Conservation (phyloP, 2,797 vertebrate genomes). For the Clamator glandarius region DNA sequence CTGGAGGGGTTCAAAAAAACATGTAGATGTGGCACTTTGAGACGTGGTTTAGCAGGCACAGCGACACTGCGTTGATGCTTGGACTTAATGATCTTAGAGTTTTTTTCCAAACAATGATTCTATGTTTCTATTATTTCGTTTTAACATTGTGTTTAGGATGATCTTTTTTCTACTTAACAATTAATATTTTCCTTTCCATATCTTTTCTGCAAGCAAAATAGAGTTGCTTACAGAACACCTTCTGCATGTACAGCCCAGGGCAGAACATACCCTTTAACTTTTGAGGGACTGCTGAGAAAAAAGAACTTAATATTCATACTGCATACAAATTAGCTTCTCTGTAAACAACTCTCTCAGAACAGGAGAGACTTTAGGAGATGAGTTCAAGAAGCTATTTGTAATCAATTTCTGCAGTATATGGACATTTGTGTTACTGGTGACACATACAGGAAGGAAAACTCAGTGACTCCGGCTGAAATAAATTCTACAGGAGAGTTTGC, state of each 20-base stretch:
- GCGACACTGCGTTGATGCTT: too few relatives aligned
- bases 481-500: not conserved
- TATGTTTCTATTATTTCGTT: not conserved
- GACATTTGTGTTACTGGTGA: not conserved
- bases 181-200: not conserved
- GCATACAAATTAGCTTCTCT: not conserved
- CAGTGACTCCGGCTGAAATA: not conserved
- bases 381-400: not conserved
- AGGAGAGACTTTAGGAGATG: not conserved
- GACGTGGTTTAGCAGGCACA: too few relatives aligned
- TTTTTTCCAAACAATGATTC: too few relatives aligned
- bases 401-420: not conserved
- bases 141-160: not conserved
- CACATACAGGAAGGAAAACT: not conserved
- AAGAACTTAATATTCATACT: not conserved
- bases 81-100: too few relatives aligned
- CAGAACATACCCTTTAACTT: fast-evolving
- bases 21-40: too few relatives aligned
- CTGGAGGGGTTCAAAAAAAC: too few relatives aligned
- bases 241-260: not conserved
- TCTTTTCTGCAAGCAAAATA: not conserved
- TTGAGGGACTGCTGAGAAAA: not conserved
- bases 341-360: not conserved
- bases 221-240: not conserved
- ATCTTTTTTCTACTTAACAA: not conserved